Percentiles rank a stretch among this genome's conserved stretches.
These are phyloP conservation scores for Actenoides lindsayi DNA, from an alignment of 2,113 vertebrate species.

Conservation along the genomic window DNA sequence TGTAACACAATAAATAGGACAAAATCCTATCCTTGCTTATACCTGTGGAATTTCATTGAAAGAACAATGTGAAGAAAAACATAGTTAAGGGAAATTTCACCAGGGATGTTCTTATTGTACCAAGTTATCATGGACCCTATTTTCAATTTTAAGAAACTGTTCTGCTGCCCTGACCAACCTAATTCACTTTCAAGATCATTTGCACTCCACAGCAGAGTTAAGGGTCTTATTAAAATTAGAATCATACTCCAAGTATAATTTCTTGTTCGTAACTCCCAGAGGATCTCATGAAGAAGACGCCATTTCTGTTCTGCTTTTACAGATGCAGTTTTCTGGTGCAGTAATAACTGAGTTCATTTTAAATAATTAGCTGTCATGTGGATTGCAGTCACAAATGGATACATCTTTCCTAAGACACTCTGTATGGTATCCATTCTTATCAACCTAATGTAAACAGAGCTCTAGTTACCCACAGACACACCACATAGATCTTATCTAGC, in stretches of 20 bases:
- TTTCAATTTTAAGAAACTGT: background rate
- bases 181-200: background rate
- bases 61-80: background rate
- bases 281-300: background rate
- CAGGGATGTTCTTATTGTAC: background rate
- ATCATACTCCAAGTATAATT: background rate
- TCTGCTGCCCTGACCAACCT: background rate
- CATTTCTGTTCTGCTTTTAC: background rate
- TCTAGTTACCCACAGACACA: slow-evolving; percentile 37
- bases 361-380: slow-evolving; percentile 27
- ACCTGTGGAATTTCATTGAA: background rate
- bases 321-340: slow-evolving; percentile 14
- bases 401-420: slow-evolving; percentile 40
- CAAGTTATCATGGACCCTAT: background rate
- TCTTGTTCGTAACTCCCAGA: background rate
- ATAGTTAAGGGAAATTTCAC: background rate
- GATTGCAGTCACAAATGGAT: background rate
- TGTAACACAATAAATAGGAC: background rate
- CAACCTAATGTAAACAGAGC: slow-evolving; percentile 38
- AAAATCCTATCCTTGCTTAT: background rate
- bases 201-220: background rate
- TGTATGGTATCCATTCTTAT: slow-evolving; percentile 14
- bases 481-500: slow-evolving; percentile 44
- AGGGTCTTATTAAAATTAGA: background rate
- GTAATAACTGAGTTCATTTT: slow-evolving; percentile 3